These are phyloP conservation scores for Hypothenemus hampei DNA, from an alignment of 1,140 invertebrate genomes.

Conservation along the genomic window DNA sequence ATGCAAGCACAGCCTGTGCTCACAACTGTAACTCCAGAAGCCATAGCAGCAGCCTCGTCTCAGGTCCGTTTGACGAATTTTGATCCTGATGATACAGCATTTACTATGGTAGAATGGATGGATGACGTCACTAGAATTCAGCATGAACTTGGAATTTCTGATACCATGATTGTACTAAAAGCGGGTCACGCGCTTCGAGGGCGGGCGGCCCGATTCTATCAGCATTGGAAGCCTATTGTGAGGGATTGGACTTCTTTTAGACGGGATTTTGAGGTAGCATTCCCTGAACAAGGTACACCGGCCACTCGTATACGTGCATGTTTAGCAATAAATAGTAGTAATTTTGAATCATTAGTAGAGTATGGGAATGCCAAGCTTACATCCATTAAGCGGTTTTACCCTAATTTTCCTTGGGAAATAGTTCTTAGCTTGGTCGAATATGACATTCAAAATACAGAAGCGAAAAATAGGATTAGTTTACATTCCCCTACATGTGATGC, in stretches of 20 bases:
- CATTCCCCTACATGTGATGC: constrained; percentile 4
- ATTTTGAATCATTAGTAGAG: constrained; percentile 18
- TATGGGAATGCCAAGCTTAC: constrained; percentile 21
- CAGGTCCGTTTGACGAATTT: constrained; percentile 6
- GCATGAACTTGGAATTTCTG: constrained; percentile 18
- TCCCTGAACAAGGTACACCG: constrained; percentile 18
- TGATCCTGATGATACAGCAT: constrained; percentile 11
- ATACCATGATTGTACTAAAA: constrained; percentile 21
- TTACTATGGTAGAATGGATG: constrained; percentile 16
- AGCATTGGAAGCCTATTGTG: constrained; percentile 12
- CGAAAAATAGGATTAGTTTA: constrained; percentile 5
- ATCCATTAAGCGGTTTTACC: constrained; percentile 15
- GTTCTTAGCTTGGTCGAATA: constrained; percentile 10
- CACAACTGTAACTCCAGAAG: not conserved
- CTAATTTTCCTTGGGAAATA: constrained; percentile 18
- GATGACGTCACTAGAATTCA: constrained; percentile 19
- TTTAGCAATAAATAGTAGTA: constrained; percentile 2
- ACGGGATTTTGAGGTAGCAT: constrained; percentile 6
- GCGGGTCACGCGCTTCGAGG: constrained; percentile 17
- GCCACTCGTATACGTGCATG: constrained; percentile 12
- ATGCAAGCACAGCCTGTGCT: not conserved
- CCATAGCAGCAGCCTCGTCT: not conserved
- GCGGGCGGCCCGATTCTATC: constrained; percentile 17
- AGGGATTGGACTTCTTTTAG: constrained; percentile 19
- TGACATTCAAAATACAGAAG: constrained; percentile 10